Base-by-base conservation (phyloP, 2,888 invertebrate species). In the Dicyrtoma fusca region DNA sequence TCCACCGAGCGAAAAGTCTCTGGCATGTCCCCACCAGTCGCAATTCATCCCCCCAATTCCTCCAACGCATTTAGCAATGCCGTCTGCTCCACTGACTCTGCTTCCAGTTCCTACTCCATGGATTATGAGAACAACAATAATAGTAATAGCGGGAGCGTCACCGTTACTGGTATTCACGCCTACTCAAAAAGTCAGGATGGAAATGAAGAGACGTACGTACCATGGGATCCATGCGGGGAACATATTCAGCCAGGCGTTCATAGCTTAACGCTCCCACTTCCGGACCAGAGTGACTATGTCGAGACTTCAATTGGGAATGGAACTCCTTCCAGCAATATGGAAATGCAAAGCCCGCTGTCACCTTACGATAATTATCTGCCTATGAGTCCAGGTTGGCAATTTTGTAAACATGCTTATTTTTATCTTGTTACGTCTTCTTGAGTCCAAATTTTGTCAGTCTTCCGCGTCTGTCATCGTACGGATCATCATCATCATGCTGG, bases 321-420 rank as follows among this genome's bases (percentile, higher is more conserved):
- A 26, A 61, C 69, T 6, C 51, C 61, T 10, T 57, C 59, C 13
- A 53, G 42, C 42, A 59, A 42, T 34, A 42, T 44, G 44, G 68
- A 55, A 74, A 85, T 86, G 85, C 85, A 84, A 80, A 87, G 87
- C 74, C 86, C 87, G 1, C 81, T 82, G 47, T 87, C 86, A 75
- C 87, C 86, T 0, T 84, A 81, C 74, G 82, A 82, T 42, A 79
- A 81, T 49, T 88, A 88, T 77, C 86, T 88, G 83, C 85, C 86
- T 47, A 87, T 87, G 86, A 87, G 86, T 81, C 85, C 85, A 65
- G 83, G 84, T 81, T 77, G 63, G 73, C 69, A 57, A 19, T 23
- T 21, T 57, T 11, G 23, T 26, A 34, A 25, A n/a, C 13, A n/a
- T 55, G 13, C 19, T 55, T 55, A 21, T 55, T 5, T 19, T 17